Evolutionary conservation across 2,888 invertebrate genomes (phyloP).

Genomic region (Balanococcus diminutus): DNA sequence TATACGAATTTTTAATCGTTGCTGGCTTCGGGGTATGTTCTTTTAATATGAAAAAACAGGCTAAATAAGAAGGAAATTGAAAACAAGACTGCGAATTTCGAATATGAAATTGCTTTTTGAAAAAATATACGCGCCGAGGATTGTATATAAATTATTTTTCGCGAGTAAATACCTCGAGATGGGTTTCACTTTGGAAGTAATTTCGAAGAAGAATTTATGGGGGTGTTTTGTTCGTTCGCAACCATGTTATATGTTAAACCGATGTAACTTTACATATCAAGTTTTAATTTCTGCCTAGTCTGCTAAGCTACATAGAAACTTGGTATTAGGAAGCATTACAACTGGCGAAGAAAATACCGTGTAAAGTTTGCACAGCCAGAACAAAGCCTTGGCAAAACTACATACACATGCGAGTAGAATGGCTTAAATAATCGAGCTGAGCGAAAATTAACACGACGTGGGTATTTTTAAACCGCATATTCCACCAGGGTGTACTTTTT

Average conservation of each 20-base stretch:
- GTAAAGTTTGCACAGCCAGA: not conserved
- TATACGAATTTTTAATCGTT: not conserved
- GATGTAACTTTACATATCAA: not conserved
- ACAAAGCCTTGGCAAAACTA: not conserved
- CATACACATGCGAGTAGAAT: not conserved
- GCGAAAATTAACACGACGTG: constrained; percentile 8
- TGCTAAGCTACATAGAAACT: not conserved
- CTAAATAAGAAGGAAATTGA: not conserved
- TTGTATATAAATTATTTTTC: not conserved
- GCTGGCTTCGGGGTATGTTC: not conserved
- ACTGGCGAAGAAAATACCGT: not conserved
- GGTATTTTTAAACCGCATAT: not conserved
- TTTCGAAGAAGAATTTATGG: not conserved
- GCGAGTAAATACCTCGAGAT: not conserved
- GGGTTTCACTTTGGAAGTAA: not conserved
- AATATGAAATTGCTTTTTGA: not conserved
- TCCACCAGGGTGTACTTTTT: not conserved
- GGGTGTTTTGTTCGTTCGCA: not conserved
- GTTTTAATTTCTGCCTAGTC: not conserved
- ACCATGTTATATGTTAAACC: not conserved
- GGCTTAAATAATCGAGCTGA: not conserved
- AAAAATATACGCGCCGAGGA: not conserved
- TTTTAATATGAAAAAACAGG: not conserved
- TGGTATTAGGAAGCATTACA: constrained; percentile 20
- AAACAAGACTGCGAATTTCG: not conserved